Evolutionary conservation across 2,113 vertebrate species (phyloP), one percentile per base, ranked within the genome.

Genomic region (Lipotes vexillifer): DNA sequence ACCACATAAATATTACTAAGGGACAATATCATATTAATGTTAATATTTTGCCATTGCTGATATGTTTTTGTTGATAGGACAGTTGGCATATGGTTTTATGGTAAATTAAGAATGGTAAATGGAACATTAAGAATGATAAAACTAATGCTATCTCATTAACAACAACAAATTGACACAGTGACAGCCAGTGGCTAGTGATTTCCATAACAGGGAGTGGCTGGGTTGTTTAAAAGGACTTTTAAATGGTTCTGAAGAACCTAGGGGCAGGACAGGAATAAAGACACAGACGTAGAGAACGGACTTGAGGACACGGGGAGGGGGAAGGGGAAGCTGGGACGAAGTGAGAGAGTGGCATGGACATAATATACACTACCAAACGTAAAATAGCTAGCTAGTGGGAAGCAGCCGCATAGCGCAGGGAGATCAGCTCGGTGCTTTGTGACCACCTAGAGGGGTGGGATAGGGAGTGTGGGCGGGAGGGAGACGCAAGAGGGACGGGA

Each of bases 61-160:
- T 31, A 21, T 7, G 5, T 21, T 90, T 85, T 69, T 82, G 12
- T 20, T 92, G 9, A 59, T 20, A 93, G 23, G 44, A 75, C 36
- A 93, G 36, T n/a, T 57, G 57, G 65, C 15, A 44, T 29, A 49
- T 11, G 72, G 84, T 82, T 95, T 87, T 68, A 55, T 36, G 74
- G 69, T 57, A 95, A 83, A 97, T 90, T 92, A 84, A 92, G 69
- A 93, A 90, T 80, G 38, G 33, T 90, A 84, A 94, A 84, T 63
- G 74, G 80, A 63, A 95, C 77, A 97, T 87, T 83, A 83, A 94
- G 65, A 93, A 84, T 74, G 31, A 33, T 90, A 75, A 93, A 90
- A 74, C 15, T 41, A 90, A 84, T 59, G 41, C 52, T 63, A n/a
- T 77, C 41, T 91, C 71, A 68, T 92, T 92, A 96, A 36, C 69